Base-by-base conservation (phyloP, 2,113 vertebrate genomes). In the Scophthalmus maximus region DNA sequence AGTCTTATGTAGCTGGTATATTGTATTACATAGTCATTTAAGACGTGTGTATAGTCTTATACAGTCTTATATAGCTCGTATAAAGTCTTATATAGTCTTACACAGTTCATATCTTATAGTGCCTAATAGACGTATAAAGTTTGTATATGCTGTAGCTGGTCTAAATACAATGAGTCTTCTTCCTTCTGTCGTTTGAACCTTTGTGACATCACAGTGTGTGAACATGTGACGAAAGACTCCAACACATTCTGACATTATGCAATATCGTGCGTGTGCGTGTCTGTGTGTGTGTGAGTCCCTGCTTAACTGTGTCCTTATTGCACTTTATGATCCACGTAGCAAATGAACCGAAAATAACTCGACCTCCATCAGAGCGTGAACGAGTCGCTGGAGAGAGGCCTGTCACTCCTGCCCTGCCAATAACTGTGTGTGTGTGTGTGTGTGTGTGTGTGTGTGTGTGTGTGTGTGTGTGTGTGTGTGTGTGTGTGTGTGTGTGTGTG, bases 231-330 rank as follows among this genome's bases (percentile, higher is more conserved):
- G 23, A 20, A 69, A 26, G 70, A 61, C 55, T 70, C 42, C 49
- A 63, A 75, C 57, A 78, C 53, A 79, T 78, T 79, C 63, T 44
- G 68, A 23, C 22, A 81, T 88, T 79, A 86, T 42, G 73, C 73
- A 82, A 81, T 36, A 34, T 69, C 11, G 25, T 38, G 67, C 11
- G 23, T 47, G 12, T 50, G 15, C 7, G 3, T 61, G 52, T 32
- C 55, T 50, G 51, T 55, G 46, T 64, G 58, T 67, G 18, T 38
- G 50, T 30, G 18, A 30, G 53, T 68, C 77, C 55, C 68, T 72
- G 79, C 65, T 65, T 83, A 82, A 84, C 79, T 67, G 60, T 56
- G 73, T 64, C 84, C 85, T 86, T 80, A 81, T 86, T 84, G 87
- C 85, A 29, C 84, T 88, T 87, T 82, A 84, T 84, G 77, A 81